Conservation (phyloP, 2,888 invertebrate species). For the Nemotelus pantherinus region DNA sequence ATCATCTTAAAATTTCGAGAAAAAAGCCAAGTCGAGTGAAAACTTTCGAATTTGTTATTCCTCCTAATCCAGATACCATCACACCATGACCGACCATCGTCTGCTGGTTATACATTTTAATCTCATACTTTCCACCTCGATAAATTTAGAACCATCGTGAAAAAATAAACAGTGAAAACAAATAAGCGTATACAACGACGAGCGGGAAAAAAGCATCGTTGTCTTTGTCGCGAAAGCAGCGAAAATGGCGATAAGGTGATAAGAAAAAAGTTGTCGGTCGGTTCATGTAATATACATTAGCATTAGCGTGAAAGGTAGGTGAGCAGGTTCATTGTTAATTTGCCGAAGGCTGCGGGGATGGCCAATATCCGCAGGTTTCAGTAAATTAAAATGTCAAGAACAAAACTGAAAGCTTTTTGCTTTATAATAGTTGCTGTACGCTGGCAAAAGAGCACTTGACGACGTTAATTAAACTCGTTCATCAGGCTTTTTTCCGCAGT, state of each 20-base stretch:
- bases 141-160: too few species aligned
- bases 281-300: constrained; percentile 18
- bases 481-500: constrained; percentile 20
- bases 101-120: too few species aligned
- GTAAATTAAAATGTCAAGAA: constrained; percentile 29
- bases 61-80: too few species aligned
- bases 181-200: too few species aligned
- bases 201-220: too few species aligned
- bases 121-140: too few species aligned
- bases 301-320: constrained; percentile 26
- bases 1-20: too few species aligned
- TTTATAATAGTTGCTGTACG: background rate
- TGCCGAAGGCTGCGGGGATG: constrained; percentile 12
- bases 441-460: background rate
- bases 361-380: constrained; percentile 3
- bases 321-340: constrained; percentile 24
- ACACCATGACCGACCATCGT: too few species aligned
- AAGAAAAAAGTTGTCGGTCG: constrained; percentile 24
- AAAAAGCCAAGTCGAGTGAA: too few species aligned
- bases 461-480: constrained; percentile 26
- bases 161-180: too few species aligned
- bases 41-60: too few species aligned
- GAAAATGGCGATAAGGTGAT: constrained; percentile 30
- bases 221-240: background rate
- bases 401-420: constrained; percentile 27